phyloP scores from a whole-genome alignment of 2,113 vertebrate species.

The Mionectes macconnelli region DNA sequence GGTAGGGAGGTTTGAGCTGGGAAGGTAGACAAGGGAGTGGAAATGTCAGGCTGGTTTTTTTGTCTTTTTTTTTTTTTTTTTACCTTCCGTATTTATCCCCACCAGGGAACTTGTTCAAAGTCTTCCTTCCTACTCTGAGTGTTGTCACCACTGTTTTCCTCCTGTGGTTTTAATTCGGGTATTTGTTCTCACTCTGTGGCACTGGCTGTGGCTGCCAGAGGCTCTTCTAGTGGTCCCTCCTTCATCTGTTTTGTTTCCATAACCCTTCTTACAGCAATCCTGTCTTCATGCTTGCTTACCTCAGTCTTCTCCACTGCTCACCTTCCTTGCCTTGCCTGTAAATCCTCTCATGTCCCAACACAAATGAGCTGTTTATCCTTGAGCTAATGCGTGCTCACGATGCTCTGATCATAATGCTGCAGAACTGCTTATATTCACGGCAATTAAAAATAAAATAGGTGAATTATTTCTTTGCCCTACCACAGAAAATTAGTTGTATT shows the following conservation, averaged over 20 bases:
- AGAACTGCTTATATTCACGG: background rate
- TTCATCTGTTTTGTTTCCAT: background rate
- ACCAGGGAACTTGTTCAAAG: background rate
- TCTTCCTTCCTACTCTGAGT: background rate
- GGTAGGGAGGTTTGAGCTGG: background rate
- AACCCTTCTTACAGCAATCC: background rate
- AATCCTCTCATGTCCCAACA: background rate
- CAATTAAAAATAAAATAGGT: background rate
- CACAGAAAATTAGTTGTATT: background rate
- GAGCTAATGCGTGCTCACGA: background rate
- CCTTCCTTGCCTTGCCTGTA: background rate
- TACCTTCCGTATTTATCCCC: background rate
- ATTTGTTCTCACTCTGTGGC: background rate
- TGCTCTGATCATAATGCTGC: background rate
- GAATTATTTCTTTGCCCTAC: background rate
- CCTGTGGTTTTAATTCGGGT: background rate
- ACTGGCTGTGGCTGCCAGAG: background rate
- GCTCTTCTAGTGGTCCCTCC: background rate
- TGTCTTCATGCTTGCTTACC: background rate
- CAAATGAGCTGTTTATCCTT: background rate
- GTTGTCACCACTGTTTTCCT: background rate
- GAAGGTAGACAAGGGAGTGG: background rate
- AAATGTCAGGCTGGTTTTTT: background rate
- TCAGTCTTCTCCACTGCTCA: background rate
- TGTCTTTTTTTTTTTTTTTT: background rate